Evolutionary conservation across 2,113 vertebrate genomes (phyloP).

Genomic region (Ceuthmochares aereus): DNA sequence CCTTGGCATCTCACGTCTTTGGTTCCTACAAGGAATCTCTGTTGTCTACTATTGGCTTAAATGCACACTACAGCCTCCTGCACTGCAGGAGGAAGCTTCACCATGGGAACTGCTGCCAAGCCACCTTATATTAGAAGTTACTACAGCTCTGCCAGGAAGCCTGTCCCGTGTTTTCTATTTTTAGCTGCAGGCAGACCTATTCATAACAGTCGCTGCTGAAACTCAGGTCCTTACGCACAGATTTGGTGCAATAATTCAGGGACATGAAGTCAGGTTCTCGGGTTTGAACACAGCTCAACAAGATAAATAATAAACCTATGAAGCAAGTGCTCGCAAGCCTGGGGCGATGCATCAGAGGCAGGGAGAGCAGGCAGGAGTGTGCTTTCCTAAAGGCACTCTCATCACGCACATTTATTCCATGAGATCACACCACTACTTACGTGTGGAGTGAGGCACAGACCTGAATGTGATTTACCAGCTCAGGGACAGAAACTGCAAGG

Average conservation of each 20-base stretch:
- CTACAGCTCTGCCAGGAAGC: constrained; percentile 53
- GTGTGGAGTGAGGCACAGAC: accelerated
- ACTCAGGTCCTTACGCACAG: neutral
- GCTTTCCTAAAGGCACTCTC: neutral
- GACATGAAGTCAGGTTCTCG: neutral
- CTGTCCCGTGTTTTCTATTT: constrained; percentile 29
- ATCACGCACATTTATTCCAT: neutral
- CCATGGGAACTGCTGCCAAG: constrained; percentile 13
- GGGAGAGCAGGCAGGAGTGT: neutral
- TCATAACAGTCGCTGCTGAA: constrained; percentile 13
- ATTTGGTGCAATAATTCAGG: constrained; percentile 21
- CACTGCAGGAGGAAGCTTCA: neutral
- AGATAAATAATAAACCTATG: neutral
- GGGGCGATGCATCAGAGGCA: neutral
- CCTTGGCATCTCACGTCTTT: neutral
- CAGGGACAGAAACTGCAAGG: neutral
- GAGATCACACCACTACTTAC: neutral
- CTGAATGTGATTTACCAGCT: neutral
- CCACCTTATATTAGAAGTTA: constrained; percentile 34
- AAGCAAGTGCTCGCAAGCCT: neutral
- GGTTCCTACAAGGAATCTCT: neutral
- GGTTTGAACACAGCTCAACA: neutral
- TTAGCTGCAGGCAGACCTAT: constrained; percentile 57
- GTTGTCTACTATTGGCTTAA: neutral
- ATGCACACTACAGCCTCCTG: neutral